These are phyloP conservation scores for Battus philenor DNA, from an alignment of 1,140 invertebrate genomes.

Conservation along the genomic window DNA sequence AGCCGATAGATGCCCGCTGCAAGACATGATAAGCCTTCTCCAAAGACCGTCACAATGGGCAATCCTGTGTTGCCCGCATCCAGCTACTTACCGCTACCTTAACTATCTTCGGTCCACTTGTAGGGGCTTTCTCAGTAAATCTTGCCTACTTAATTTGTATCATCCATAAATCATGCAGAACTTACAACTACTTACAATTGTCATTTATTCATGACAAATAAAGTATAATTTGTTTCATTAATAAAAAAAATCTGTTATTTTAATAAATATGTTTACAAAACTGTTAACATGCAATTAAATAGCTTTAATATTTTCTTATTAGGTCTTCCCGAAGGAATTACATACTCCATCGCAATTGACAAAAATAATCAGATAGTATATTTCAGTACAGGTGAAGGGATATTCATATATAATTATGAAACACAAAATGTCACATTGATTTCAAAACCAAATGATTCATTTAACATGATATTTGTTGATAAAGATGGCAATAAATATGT, in stretches of 20 bases:
- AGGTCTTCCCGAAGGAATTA: constrained; percentile 49
- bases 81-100: no score
- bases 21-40: no score
- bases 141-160: no score
- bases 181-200: no score
- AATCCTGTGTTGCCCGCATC: no score
- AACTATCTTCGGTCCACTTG: no score
- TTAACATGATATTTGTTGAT: constrained; percentile 53
- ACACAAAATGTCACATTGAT: constrained; percentile 36
- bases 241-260: constrained; percentile 5
- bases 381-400: constrained; percentile 51
- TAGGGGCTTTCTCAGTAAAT: no score
- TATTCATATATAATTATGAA: constrained; percentile 48
- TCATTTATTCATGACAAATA: background rate
- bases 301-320: constrained; percentile 20
- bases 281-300: no score
- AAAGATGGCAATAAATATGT: constrained; percentile 58
- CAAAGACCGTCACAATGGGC: no score
- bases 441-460: constrained; percentile 31
- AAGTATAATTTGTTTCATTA: background rate
- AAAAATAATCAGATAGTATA: constrained; percentile 43
- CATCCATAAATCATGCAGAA: no score
- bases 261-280: no score
- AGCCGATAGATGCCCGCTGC: no score
- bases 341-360: constrained; percentile 54